Evolutionary conservation across 2,888 invertebrate species (phyloP).

Genomic region (Megastigmus dorsalis): DNA sequence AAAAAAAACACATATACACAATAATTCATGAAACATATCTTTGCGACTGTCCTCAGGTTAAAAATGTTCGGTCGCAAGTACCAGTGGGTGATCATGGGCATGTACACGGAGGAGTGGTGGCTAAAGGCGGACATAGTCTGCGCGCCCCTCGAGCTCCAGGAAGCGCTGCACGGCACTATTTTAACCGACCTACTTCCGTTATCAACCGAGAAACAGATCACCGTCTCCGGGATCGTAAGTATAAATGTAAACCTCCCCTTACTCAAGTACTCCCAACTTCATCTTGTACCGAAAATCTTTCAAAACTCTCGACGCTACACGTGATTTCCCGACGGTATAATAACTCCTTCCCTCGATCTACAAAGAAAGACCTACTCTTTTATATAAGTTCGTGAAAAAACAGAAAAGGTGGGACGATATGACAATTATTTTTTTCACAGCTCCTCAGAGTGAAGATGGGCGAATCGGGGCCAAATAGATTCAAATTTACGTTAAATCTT

Average conservation of each 20-base stretch:
- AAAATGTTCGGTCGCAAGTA: conserved; percentile 94
- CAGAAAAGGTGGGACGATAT: too few relatives aligned
- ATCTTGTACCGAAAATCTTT: conserved; percentile 30
- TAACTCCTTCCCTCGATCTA: too few relatives aligned
- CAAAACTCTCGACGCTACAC: not conserved
- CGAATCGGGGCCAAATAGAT: conserved; percentile 16
- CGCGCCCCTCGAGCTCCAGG: conserved; percentile 78
- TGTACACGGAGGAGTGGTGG: conserved; percentile 88
- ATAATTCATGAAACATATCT: not conserved
- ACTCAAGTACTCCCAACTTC: too few relatives aligned
- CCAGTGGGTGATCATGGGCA: conserved; percentile 96
- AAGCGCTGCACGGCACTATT: conserved; percentile 91
- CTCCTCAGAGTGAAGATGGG: too few relatives aligned
- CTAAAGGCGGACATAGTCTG: conserved; percentile 68
- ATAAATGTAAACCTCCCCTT: not conserved
- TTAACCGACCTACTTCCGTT: conserved; percentile 91
- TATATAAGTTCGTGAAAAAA: too few relatives aligned
- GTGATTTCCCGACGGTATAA: conserved; percentile 16
- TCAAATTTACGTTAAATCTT: conserved; percentile 31
- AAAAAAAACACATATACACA: not conserved
- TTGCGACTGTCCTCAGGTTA: conserved; percentile 75
- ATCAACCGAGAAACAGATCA: conserved; percentile 89
- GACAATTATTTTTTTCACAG: too few relatives aligned
- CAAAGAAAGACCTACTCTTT: too few relatives aligned
- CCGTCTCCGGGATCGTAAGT: conserved; percentile 92